A percentile compares a stretch with the other conserved stretches of the same genome.
These are phyloP conservation scores for Chelidonichthys spinosus DNA, from an alignment of 2,797 vertebrate species.

Conservation along the genomic window DNA sequence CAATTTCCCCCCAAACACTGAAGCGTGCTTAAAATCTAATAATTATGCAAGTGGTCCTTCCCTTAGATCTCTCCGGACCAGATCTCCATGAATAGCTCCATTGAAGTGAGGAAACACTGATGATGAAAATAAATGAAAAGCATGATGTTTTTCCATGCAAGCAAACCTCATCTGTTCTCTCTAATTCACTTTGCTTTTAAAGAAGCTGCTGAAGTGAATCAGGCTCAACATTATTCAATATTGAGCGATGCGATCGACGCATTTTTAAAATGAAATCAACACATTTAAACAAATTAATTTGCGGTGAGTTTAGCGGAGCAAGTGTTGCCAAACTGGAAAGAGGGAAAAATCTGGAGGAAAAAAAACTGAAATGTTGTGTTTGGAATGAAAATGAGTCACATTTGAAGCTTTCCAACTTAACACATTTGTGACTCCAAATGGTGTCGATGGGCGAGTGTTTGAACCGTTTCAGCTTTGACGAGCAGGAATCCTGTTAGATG, in stretches of 20 bases:
- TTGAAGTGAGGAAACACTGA: slow-evolving; percentile 36
- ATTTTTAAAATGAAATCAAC: not conserved
- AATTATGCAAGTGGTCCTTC: slow-evolving; percentile 4
- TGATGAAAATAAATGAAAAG: slow-evolving; percentile 28
- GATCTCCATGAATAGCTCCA: slow-evolving; percentile 37
- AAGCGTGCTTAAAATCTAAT: not conserved
- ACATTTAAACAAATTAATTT: not conserved
- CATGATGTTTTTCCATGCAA: not conserved
- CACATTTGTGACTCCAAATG: not conserved
- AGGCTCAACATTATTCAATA: not conserved
- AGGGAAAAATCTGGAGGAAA: not conserved
- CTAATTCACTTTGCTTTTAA: not conserved
- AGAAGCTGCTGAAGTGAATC: not conserved
- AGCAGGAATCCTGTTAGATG: not conserved
- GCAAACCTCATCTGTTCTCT: not conserved
- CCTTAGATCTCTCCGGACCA: slow-evolving; percentile 8
- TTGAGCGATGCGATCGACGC: not conserved
- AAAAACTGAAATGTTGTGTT: not conserved
- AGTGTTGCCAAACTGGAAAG: not conserved
- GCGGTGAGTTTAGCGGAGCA: not conserved
- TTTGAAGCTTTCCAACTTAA: not conserved
- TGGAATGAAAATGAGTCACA: not conserved
- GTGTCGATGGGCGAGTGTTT: not conserved
- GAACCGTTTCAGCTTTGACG: not conserved
- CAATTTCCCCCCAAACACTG: not conserved